phyloP scores from a whole-genome alignment of 2,888 invertebrate species.

The Drosophila austrosaltans region DNA sequence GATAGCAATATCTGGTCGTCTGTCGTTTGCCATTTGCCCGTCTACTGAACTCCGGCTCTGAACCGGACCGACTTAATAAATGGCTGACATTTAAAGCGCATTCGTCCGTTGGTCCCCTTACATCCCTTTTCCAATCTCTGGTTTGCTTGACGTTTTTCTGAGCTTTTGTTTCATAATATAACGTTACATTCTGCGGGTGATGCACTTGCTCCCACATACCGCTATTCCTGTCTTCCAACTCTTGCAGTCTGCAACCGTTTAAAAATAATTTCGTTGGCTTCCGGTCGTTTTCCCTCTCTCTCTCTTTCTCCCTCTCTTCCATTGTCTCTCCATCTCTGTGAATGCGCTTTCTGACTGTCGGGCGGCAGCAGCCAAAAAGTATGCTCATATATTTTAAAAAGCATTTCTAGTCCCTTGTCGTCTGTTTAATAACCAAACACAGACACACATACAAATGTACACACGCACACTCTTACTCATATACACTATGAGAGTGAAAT shows the following conservation, averaged over 20 bases:
- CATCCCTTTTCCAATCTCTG: slow-evolving; percentile 10
- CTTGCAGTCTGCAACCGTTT: slow-evolving; percentile 54
- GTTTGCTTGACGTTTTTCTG: slow-evolving; percentile 55
- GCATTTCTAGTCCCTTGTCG: slow-evolving; percentile 25
- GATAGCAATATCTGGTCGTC: slow-evolving; percentile 44
- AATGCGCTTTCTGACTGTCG: slow-evolving; percentile 62
- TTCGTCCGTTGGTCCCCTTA: slow-evolving; percentile 38
- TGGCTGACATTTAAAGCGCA: slow-evolving; percentile 68
- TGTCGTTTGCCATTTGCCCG: slow-evolving; percentile 53
- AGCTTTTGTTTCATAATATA: slow-evolving; percentile 66
- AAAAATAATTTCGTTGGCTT: slow-evolving; percentile 73
- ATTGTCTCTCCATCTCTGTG: slow-evolving; percentile 8
- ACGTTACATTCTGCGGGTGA: slow-evolving; percentile 52
- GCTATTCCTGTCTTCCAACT: not conserved
- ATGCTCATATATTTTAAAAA: slow-evolving; percentile 64
- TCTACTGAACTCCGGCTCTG: slow-evolving; percentile 41
- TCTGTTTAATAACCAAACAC: slow-evolving; percentile 54
- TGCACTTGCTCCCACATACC: slow-evolving; percentile 39
- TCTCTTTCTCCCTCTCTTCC: not conserved
- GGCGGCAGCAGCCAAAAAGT: slow-evolving; percentile 54
- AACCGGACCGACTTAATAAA: slow-evolving; percentile 60
- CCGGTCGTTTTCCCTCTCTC: slow-evolving; percentile 47
- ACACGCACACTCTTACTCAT: not conserved
- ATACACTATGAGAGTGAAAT: not conserved
- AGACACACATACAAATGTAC: not conserved